Percentiles rank a stretch among this genome's conserved stretches.
Evolutionary conservation across 2,888 invertebrate species (phyloP).

Genomic region (Desoria tigrina): DNA sequence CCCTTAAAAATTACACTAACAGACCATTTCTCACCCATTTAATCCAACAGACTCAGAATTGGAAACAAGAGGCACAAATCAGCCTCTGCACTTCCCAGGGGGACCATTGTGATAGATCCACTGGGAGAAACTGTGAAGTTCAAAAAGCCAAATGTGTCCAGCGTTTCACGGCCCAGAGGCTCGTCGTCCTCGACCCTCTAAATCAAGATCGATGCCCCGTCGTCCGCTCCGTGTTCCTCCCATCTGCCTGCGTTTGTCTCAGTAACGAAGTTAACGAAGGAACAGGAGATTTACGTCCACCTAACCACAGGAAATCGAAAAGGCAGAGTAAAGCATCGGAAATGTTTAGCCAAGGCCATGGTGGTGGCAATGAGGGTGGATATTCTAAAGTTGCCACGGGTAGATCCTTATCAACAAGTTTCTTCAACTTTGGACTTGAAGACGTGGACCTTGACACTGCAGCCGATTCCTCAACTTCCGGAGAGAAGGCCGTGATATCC

Average conservation of each 20-base stretch:
- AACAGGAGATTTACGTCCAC: conserved; percentile 5
- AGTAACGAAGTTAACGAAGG: conserved; percentile 14
- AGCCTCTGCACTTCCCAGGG: conserved; percentile 48
- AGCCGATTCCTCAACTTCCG: conserved; percentile 33
- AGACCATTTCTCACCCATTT: not conserved
- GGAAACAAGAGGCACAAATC: conserved; percentile 53
- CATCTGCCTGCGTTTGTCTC: conserved; percentile 52
- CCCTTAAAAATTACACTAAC: too few species aligned
- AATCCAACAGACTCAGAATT: conserved; percentile 43
- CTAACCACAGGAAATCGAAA: not conserved
- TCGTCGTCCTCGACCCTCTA: conserved; percentile 50
- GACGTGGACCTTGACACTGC: conserved; percentile 23
- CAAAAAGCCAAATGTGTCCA: conserved; percentile 30
- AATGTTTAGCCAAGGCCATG: not conserved
- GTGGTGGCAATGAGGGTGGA: not conserved
- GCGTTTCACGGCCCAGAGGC: conserved; percentile 50
- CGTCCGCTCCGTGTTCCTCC: conserved; percentile 51
- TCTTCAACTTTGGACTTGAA: not conserved
- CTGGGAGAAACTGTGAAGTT: conserved; percentile 14
- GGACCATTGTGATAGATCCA: conserved; percentile 30
- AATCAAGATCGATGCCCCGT: conserved; percentile 51
- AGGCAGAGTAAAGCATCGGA: not conserved
- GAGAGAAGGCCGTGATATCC: not conserved
- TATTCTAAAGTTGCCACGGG: not conserved
- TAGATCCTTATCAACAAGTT: not conserved